phyloP scores from a whole-genome alignment of 1,140 invertebrate genomes.

The Camponotus floridanus region DNA sequence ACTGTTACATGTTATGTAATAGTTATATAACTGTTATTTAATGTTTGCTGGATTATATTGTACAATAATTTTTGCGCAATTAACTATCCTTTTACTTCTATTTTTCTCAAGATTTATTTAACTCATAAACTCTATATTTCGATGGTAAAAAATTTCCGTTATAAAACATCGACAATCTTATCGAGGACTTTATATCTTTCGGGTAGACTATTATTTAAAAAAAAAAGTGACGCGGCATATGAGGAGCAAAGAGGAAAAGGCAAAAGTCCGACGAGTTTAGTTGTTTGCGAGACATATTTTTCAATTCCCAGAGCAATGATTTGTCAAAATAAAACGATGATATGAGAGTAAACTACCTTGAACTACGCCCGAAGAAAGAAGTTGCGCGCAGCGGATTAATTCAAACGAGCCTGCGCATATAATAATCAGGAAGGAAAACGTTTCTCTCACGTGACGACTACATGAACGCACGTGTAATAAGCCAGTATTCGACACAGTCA shows the following conservation, averaged over 20 bases:
- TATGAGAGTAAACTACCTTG: conserved; percentile 29
- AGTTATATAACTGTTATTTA: too few species aligned
- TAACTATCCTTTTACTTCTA: background rate
- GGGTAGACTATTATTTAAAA: background rate
- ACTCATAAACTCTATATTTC: background rate
- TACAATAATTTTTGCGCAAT: background rate
- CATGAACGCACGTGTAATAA: conserved; percentile 66
- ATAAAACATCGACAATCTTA: background rate
- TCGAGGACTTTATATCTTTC: background rate
- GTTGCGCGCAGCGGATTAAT: background rate
- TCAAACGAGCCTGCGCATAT: conserved; percentile 51
- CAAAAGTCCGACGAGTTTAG: background rate
- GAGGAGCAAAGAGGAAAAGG: too few species aligned
- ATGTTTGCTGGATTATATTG: too few species aligned
- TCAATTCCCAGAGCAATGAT: background rate
- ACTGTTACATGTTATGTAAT: too few species aligned
- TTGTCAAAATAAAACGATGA: background rate
- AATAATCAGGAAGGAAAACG: conserved; percentile 69
- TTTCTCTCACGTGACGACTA: conserved; percentile 65
- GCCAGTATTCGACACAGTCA: conserved; percentile 17
- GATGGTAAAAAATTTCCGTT: background rate
- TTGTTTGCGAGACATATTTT: background rate
- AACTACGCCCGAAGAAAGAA: background rate
- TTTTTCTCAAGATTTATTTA: background rate
- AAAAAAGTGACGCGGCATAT: background rate